phyloP scores from a whole-genome alignment of 2,888 invertebrate genomes.

The Diplolepis rosae region DNA sequence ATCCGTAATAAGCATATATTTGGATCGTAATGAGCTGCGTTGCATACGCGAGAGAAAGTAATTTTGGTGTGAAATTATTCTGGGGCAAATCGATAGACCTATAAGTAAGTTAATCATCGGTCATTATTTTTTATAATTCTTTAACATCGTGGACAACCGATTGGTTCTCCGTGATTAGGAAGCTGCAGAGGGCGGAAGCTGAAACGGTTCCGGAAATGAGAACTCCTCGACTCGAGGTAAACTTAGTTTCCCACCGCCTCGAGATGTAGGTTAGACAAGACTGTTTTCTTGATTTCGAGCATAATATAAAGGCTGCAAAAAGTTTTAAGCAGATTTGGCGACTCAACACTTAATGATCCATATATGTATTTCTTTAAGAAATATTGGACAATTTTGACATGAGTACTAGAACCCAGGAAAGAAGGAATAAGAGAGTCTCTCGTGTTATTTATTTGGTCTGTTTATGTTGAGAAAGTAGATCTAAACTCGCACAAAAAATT shows the following conservation, averaged over 20 bases:
- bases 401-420: not conserved
- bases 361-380: not conserved
- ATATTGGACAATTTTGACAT: conserved; percentile 1
- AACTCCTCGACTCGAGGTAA: conserved; percentile 51
- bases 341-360: not conserved
- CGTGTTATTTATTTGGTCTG: not conserved
- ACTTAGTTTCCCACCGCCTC: conserved; percentile 53
- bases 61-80: not conserved
- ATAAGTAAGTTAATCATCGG: conserved; percentile 2
- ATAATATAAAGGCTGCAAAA: not conserved
- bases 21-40: not conserved
- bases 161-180: conserved; percentile 13
- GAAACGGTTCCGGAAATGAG: conserved; percentile 68
- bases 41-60: conserved; percentile 7
- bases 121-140: conserved; percentile 18
- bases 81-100: not conserved
- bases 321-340: not conserved
- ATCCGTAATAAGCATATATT: conserved; percentile 14
- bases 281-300: conserved; percentile 18
- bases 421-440: not conserved
- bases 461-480: not conserved
- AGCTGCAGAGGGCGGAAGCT: conserved; percentile 43
- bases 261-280: conserved; percentile 57
- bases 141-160: conserved; percentile 20
- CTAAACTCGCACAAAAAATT: not conserved